Evolutionary conservation across 2,797 vertebrate genomes (phyloP), one percentile per base, ranked within the genome.

Genomic region (Crypturellus tataupa): DNA sequence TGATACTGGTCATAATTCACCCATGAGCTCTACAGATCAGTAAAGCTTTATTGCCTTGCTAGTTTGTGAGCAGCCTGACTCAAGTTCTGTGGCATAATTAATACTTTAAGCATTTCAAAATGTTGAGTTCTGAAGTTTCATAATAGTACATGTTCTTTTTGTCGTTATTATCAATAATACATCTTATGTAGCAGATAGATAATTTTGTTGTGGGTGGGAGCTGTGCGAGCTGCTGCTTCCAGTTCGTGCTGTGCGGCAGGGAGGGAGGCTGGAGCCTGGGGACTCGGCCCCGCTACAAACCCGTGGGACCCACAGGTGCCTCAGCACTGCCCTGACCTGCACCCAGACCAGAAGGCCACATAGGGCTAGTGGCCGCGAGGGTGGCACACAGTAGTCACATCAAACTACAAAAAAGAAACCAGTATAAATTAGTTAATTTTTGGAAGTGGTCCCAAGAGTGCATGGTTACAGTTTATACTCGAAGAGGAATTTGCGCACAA

Each of bases 1-100:
- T 84, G 79, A 49, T 55, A 65, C 83, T 90, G 83, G 63, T 24
- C 72, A 8, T 14, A 60, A 27, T 75, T 84, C 77, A 55, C 20
- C 49, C 77, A 2, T 19, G 0, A 51, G 29, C 14, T 16, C 42
- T 76, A 60, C 87, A 62, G 17, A 24, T 46, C 73, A 53, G 71
- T 6, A 19, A 14, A 44, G 63, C 31, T 86, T 83, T 35, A 44
- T 46, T 3, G 1, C 73, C 67, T 2, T 24, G 51, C 20, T 68
- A 3, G 59, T 58, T 86, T 72, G 72, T 55, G 64, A 80, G 55
- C 63, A 33, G 77, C 70, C 9, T 49, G 56, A 64, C 44, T 35
- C 2, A 55, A 65, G 35, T 21, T 10, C 83, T 46, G 16, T 20
- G 27, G 5, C 37, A 55, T 40, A 27, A 40, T 62, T 27, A 46